These are phyloP conservation scores for Sarcophaga caerulescens DNA, from an alignment of 2,888 invertebrate species.

Conservation along the genomic window DNA sequence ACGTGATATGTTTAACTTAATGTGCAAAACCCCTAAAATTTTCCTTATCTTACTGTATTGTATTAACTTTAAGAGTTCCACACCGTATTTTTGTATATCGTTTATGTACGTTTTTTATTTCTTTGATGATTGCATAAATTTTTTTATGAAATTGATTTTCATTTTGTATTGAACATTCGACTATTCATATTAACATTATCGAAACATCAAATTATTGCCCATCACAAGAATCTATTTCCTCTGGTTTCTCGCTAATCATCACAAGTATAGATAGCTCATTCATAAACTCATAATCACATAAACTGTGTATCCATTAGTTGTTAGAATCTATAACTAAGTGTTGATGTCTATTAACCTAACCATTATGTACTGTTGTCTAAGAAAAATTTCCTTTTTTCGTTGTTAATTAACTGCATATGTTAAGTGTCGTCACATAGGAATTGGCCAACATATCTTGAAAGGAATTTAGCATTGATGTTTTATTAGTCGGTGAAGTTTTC, in stretches of 20 bases:
- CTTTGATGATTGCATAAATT: constrained; percentile 43
- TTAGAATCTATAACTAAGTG: constrained; percentile 42
- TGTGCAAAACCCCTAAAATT: constrained; percentile 52
- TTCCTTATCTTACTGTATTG: constrained; percentile 61
- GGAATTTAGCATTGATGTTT: constrained; percentile 51
- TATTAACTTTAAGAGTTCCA: constrained; percentile 55
- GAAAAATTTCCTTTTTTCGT: neutral
- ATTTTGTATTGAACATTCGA: constrained; percentile 24
- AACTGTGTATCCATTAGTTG: constrained; percentile 45
- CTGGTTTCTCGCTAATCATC: constrained; percentile 9
- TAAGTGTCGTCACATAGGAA: constrained; percentile 47
- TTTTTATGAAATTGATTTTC: constrained; percentile 8
- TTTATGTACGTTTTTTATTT: constrained; percentile 32
- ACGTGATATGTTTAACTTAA: constrained; percentile 50
- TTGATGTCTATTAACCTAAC: constrained; percentile 56
- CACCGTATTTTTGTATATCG: constrained; percentile 35
- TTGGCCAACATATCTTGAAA: constrained; percentile 46
- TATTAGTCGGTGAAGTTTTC: constrained; percentile 68
- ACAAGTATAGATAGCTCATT: constrained; percentile 48
- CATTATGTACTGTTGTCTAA: constrained; percentile 51
- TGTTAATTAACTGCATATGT: constrained; percentile 35
- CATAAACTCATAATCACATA: constrained; percentile 37
- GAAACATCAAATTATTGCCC: constrained; percentile 58
- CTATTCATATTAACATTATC: constrained; percentile 53
- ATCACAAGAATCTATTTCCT: neutral